phyloP scores from a whole-genome alignment of 2,888 invertebrate genomes.

The Meloe dianella region DNA sequence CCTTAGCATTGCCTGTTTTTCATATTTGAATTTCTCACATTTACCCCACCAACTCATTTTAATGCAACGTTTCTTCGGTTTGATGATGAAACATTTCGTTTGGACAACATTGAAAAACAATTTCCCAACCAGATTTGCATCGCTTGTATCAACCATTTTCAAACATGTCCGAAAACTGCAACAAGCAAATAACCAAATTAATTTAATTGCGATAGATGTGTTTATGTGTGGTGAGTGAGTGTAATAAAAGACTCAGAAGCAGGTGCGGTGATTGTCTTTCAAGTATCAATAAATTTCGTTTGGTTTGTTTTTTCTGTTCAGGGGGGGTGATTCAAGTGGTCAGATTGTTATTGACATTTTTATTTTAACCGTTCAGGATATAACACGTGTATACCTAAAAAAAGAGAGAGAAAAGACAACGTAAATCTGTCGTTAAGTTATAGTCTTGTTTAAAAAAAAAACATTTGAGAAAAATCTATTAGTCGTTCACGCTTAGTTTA shows the following conservation, averaged over 20 bases:
- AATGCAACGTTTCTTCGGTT: constrained; percentile 77
- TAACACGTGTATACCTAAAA: neutral
- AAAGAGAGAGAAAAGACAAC: neutral
- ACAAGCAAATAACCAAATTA: constrained; percentile 35
- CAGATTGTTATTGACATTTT: neutral
- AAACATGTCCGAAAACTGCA: constrained; percentile 91
- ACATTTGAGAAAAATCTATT: too few relatives aligned
- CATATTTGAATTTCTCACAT: constrained; percentile 71
- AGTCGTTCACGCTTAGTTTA: too few relatives aligned
- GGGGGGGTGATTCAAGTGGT: constrained; percentile 4
- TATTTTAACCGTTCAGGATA: neutral
- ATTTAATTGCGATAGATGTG: too few relatives aligned
- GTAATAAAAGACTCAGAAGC: constrained; percentile 16
- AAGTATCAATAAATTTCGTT: neutral
- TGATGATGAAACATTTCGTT: constrained; percentile 89
- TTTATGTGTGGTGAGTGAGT: neutral
- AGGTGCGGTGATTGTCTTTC: neutral
- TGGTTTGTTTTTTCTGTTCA: too few relatives aligned
- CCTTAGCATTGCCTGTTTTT: constrained; percentile 75
- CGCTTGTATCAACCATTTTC: constrained; percentile 83
- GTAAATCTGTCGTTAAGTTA: neutral
- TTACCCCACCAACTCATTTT: constrained; percentile 83
- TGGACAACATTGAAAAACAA: constrained; percentile 96
- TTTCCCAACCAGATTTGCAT: constrained; percentile 89
- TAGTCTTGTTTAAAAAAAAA: too few relatives aligned